Conservation (phyloP, 2,113 vertebrate genomes). For the Donacobius atricapilla region DNA sequence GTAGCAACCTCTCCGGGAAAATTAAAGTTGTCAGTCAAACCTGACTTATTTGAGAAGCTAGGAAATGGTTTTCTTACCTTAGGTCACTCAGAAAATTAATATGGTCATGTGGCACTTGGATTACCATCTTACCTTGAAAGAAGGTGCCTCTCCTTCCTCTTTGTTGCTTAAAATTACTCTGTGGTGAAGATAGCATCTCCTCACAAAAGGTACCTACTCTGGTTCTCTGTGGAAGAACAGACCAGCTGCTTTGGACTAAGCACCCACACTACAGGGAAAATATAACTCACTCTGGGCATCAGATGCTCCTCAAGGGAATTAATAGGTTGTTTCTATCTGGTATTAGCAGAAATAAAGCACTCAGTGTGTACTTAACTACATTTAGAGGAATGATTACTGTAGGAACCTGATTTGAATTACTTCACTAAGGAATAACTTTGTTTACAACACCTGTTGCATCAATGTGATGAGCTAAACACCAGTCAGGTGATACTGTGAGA, state of each 20-base stretch:
- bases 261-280: neutral
- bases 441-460: constrained; percentile 35
- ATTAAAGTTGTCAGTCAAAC: neutral
- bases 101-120: neutral
- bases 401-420: neutral
- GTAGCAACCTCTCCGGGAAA: neutral
- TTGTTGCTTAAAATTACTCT: neutral
- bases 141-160: neutral
- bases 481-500: neutral
- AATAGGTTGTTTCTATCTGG: neutral
- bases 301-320: neutral
- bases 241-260: neutral
- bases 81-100: neutral
- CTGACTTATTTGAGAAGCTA: neutral
- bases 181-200: neutral
- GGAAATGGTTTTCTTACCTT: neutral
- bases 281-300: neutral
- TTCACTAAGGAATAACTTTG: neutral
- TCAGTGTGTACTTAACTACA: neutral
- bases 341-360: neutral
- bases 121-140: neutral
- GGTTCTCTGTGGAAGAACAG: neutral
- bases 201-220: neutral
- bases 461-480: neutral
- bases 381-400: neutral